phyloP scores from a whole-genome alignment of 2,797 vertebrate genomes.

The Gymnocypris eckloni region DNA sequence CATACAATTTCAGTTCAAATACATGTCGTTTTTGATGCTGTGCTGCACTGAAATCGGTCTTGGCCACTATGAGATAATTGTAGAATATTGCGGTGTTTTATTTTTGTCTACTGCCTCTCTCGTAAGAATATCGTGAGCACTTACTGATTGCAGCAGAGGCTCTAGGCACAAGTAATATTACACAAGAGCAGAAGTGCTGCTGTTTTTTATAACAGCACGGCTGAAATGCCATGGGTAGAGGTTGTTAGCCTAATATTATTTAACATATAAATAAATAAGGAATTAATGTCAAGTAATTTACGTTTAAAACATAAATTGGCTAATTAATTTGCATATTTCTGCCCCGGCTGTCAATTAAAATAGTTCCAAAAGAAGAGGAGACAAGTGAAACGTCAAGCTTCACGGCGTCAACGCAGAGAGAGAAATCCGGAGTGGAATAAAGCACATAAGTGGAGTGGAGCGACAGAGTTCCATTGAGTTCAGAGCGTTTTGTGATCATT shows the following conservation, averaged over 20 bases:
- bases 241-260: neutral
- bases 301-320: neutral
- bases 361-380: neutral
- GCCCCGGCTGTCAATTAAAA: neutral
- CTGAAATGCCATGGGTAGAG: neutral
- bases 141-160: constrained; percentile 15
- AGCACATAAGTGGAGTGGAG: neutral
- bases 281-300: neutral
- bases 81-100: neutral
- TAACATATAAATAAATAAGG: neutral
- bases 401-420: neutral
- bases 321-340: neutral
- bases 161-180: neutral
- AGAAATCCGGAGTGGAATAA: neutral
- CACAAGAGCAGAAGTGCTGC: neutral
- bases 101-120: neutral
- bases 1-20: neutral
- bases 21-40: neutral
- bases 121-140: neutral
- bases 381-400: neutral
- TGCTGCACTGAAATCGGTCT: neutral
- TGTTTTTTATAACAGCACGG: neutral
- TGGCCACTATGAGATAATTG: neutral
- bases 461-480: neutral
- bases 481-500: neutral